Evolutionary conservation across 2,888 invertebrate species (phyloP).

Genomic region (Hyposoter didymator): DNA sequence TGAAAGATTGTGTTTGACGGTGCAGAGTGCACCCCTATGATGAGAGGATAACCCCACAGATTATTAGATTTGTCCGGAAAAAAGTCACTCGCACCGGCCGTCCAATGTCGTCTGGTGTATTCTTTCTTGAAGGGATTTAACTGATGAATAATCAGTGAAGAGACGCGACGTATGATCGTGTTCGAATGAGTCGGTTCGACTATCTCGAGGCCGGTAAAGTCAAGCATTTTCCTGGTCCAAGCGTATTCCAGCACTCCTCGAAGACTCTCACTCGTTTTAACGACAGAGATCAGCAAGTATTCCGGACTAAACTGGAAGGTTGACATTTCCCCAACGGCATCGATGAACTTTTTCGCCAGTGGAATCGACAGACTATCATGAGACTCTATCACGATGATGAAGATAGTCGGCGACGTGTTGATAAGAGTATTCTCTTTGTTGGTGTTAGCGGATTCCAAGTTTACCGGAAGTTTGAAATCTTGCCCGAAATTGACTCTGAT

Average conservation of each 20-base stretch:
- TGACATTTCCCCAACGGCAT: constrained; percentile 41
- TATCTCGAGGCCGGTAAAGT: constrained; percentile 65
- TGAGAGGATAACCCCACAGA: background rate
- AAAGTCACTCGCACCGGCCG: background rate
- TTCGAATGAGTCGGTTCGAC: background rate
- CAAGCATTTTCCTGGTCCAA: constrained; percentile 60
- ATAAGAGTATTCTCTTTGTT: background rate
- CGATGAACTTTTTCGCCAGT: background rate
- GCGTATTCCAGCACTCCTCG: constrained; percentile 52
- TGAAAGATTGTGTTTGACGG: no score
- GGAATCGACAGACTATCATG: background rate
- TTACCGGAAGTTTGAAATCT: background rate
- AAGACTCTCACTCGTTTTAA: constrained; percentile 19
- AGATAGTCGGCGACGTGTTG: constrained; percentile 30
- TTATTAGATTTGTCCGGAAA: background rate
- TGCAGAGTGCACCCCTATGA: constrained; percentile 20
- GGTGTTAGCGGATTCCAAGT: background rate
- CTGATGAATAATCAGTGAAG: background rate
- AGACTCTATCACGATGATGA: constrained; percentile 34
- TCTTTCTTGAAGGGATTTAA: background rate
- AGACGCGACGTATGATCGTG: background rate
- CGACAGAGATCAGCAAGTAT: constrained; percentile 39
- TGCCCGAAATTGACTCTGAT: background rate
- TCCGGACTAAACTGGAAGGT: constrained; percentile 17
- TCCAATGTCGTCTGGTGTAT: constrained; percentile 18